Evolutionary conservation across 1,140 invertebrate species (phyloP), one percentile per base, ranked within the genome.

Genomic region (Drosophila tsacasi): DNA sequence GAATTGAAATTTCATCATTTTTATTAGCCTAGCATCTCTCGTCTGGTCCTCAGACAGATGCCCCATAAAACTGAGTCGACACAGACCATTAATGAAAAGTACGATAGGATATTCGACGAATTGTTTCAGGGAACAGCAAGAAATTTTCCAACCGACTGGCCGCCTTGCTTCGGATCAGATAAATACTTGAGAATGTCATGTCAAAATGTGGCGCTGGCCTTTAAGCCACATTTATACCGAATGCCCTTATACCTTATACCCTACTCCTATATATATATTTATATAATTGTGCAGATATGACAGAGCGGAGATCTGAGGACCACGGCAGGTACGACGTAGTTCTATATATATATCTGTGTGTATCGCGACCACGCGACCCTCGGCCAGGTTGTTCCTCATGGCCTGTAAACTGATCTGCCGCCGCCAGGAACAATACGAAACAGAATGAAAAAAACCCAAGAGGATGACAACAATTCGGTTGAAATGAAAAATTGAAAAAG

Each of bases 1-100:
- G 71, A 79, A 79, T 76, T 80, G 73, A 87, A 87, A 89, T 83
- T 87, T 87, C 84, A 87, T 87, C 84, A 87, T 84, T 78, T 76
- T 87, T 64, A 87, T 87, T 87, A 66, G 83, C 46, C 63, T 62
- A 77, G 61, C 77, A 62, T 46, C 57, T 39, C 55, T 10, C 19
- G 30, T 54, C 61, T 65, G 49, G 62, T 63, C 50, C 21, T 39
- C 52, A 78, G 79, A 63, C 75, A 80, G 72, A 85, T 83, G 84
- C 84, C 65, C 65, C 62, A 75, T 78, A 79, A 84, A 81, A 76
- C 72, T 71, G 71, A 71, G 77, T 50, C 47, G 17, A 32, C 46
- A 58, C 37, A 61, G 65, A 54, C 81, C 84, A 89, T 89, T 89
- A 89, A 87, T 78, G 77, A 83, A 84, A 90, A 83, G 83, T 83